Percentiles rank a stretch among this genome's conserved stretches.
Evolutionary conservation across 2,113 vertebrate species (phyloP).

Genomic region (Cochlearius cochlearius): DNA sequence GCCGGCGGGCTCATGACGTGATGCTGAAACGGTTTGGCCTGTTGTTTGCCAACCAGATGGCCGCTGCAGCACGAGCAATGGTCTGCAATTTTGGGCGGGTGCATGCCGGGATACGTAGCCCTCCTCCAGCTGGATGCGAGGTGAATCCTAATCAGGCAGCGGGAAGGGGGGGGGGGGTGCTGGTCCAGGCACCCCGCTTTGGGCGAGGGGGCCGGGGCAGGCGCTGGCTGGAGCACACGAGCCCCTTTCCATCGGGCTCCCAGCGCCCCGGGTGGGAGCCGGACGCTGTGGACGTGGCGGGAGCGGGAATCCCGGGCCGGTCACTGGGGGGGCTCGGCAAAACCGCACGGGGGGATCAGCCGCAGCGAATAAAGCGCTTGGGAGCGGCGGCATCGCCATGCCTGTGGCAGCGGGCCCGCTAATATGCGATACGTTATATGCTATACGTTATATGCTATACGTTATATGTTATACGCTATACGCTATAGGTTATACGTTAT

Average conservation of each 20-base stretch:
- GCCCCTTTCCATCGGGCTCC: neutral
- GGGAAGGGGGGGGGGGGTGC: neutral
- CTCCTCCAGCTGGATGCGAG: neutral
- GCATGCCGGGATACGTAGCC: neutral
- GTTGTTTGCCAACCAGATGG: conserved; percentile 37
- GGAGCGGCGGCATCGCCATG: neutral
- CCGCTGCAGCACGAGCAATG: neutral
- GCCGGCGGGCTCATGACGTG: neutral
- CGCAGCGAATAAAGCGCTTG: neutral
- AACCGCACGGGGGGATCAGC: neutral
- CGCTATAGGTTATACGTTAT: too few relatives aligned
- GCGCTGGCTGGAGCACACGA: fast-evolving
- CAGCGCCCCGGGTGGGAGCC: fast-evolving
- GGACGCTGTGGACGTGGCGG: neutral
- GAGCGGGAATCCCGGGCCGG: neutral
- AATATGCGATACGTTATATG: too few relatives aligned
- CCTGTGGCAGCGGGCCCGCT: too few relatives aligned
- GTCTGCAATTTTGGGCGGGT: neutral
- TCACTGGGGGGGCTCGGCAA: neutral
- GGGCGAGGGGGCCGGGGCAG: neutral
- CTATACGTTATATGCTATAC: too few relatives aligned
- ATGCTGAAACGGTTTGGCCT: neutral
- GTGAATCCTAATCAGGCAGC: neutral
- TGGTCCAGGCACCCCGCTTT: neutral
- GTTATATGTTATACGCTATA: too few relatives aligned